phyloP scores from a whole-genome alignment of 1,140 invertebrate genomes.

The Ptiloglossa arizonensis region DNA sequence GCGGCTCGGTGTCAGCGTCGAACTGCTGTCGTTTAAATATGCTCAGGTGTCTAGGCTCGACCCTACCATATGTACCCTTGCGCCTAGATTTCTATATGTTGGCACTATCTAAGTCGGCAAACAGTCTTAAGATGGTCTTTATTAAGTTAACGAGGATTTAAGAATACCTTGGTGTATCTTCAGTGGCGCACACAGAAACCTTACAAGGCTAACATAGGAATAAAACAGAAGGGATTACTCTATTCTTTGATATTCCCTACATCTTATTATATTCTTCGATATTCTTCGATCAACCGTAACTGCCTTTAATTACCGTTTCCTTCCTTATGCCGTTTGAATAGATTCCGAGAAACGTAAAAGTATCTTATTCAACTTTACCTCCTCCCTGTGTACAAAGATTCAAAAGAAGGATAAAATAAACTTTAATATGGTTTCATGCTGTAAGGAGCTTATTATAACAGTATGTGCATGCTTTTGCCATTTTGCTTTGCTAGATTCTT shows the following conservation, averaged over 20 bases:
- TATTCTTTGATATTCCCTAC: slow-evolving; percentile 34
- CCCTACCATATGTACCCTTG: slow-evolving; percentile 73
- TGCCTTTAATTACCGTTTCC: too few species aligned
- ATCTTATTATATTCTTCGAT: background rate
- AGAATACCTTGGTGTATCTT: slow-evolving; percentile 79
- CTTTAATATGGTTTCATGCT: slow-evolving; percentile 55
- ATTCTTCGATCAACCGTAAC: background rate
- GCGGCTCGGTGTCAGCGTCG: slow-evolving; percentile 67
- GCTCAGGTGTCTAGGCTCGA: slow-evolving; percentile 55
- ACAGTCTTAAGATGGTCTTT: slow-evolving; percentile 77
- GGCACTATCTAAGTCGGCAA: slow-evolving; percentile 74
- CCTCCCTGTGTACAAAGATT: too few species aligned
- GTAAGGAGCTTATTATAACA: slow-evolving; percentile 50
- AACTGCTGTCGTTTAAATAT: slow-evolving; percentile 73
- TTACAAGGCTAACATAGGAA: slow-evolving; percentile 58
- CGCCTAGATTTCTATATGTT: slow-evolving; percentile 59
- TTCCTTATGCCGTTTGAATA: background rate
- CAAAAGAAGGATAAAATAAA: background rate
- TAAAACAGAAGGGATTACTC: slow-evolving; percentile 28
- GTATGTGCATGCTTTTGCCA: background rate
- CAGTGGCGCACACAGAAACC: slow-evolving; percentile 67
- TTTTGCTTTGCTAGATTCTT: background rate
- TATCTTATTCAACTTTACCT: background rate
- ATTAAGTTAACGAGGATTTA: slow-evolving; percentile 78
- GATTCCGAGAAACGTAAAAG: background rate